These are phyloP conservation scores for Erpetoichthys calabaricus DNA, from an alignment of 2,797 vertebrate species.

Conservation along the genomic window DNA sequence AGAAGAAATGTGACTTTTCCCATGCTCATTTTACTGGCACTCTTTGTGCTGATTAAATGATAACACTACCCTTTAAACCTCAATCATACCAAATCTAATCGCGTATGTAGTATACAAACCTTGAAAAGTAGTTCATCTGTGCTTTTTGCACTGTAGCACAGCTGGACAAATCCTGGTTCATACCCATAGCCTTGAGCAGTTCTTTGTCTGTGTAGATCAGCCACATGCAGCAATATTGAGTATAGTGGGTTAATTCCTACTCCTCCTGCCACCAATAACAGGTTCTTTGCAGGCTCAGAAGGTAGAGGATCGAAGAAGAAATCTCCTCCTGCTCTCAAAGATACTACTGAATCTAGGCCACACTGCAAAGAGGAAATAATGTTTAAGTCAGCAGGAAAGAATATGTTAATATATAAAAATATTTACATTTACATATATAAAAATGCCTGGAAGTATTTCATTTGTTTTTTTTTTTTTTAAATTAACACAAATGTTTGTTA, in stretches of 20 bases:
- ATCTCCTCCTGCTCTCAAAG: conserved; percentile 75
- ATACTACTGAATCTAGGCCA: conserved; percentile 61
- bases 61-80: too few species aligned
- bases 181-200: conserved; percentile 34
- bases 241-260: conserved; percentile 93
- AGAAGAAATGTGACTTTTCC: too few species aligned
- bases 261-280: conserved; percentile 81
- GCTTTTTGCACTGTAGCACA: conserved; percentile 79
- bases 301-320: conserved; percentile 86
- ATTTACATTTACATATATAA: too few species aligned
- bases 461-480: too few species aligned
- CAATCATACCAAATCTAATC: too few species aligned
- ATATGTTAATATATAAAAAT: too few species aligned
- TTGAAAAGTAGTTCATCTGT: conserved; percentile 77
- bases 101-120: conserved; percentile 34
- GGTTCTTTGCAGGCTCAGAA: conserved; percentile 55
- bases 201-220: conserved; percentile 54
- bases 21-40: too few species aligned
- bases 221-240: conserved; percentile 75
- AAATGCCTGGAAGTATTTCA: too few species aligned
- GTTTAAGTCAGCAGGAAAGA: too few species aligned
- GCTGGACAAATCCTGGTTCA: conserved; percentile 48
- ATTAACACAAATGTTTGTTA: too few species aligned
- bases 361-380: conserved; percentile 48
- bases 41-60: too few species aligned